phyloP scores from a whole-genome alignment of 2,888 invertebrate genomes.

The Merodon equestris region DNA sequence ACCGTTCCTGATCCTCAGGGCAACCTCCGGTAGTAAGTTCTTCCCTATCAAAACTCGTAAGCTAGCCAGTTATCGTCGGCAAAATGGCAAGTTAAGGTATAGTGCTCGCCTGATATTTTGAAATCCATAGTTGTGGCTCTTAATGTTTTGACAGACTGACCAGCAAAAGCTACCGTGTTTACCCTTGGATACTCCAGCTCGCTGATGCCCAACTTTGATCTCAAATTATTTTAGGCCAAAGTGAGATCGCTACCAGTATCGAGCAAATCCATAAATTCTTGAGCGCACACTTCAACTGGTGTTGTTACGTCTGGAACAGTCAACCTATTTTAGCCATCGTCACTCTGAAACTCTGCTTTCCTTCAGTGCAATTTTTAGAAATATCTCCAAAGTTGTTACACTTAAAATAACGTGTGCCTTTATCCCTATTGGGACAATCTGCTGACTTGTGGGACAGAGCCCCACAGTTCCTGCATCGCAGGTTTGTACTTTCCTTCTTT shows the following conservation, averaged over 20 bases:
- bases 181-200: conserved; percentile 9
- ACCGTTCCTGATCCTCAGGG: conserved; percentile 25
- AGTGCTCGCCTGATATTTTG: conserved; percentile 39
- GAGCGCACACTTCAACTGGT: conserved; percentile 6
- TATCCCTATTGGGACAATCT: conserved; percentile 18
- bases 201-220: conserved; percentile 4
- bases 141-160: conserved; percentile 11
- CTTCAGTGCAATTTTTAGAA: conserved; percentile 21
- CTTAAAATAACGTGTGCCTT: conserved; percentile 38
- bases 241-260: conserved; percentile 26
- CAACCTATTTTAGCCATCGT: conserved; percentile 12
- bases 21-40: conserved; percentile 26
- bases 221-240: conserved; percentile 10
- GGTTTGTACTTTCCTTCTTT: background rate
- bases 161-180: conserved; percentile 22
- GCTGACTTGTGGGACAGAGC: conserved; percentile 16
- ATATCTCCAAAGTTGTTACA: conserved; percentile 42
- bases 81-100: conserved; percentile 32
- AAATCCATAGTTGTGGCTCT: conserved; percentile 14
- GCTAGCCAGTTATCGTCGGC: conserved; percentile 35
- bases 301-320: conserved; percentile 15
- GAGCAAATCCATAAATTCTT: conserved; percentile 10
- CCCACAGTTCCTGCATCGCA: conserved; percentile 25
- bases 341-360: background rate
- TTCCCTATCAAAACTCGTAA: conserved; percentile 33